phyloP scores from a whole-genome alignment of 2,113 vertebrate species.

The Cyphomyrus discorhynchus region DNA sequence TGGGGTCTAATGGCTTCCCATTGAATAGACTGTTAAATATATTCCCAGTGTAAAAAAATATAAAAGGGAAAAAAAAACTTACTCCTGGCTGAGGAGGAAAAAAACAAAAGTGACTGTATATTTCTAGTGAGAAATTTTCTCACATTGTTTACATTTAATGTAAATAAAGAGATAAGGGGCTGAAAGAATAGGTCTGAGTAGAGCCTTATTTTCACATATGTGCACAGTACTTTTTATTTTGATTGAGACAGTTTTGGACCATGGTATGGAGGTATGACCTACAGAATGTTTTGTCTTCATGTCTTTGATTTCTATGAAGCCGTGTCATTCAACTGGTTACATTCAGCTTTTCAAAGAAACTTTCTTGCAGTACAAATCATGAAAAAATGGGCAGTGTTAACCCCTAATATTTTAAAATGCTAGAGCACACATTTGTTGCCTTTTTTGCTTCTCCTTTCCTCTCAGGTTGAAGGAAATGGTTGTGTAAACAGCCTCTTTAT shows the following conservation, averaged over 20 bases:
- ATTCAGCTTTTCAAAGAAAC: not conserved
- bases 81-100: slow-evolving; percentile 34
- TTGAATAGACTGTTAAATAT: slow-evolving; percentile 35
- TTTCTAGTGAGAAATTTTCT: slow-evolving; percentile 54
- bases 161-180: slow-evolving; percentile 49
- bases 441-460: slow-evolving; percentile 2
- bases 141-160: slow-evolving; percentile 62
- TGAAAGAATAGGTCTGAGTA: slow-evolving; percentile 27
- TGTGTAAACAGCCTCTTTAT: not conserved
- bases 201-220: slow-evolving; percentile 17
- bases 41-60: slow-evolving; percentile 42
- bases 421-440: not conserved
- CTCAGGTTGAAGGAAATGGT: slow-evolving; percentile 17
- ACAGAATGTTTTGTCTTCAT: slow-evolving; percentile 11
- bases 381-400: slow-evolving; percentile 4
- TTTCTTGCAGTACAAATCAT: not conserved
- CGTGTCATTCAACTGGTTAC: not conserved
- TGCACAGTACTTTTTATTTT: not conserved
- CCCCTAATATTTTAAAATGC: not conserved
- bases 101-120: slow-evolving; percentile 47
- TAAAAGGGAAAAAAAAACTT: slow-evolving; percentile 35
- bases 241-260: not conserved
- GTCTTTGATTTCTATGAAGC: not conserved
- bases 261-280: not conserved
- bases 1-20: slow-evolving; percentile 2